Conservation (phyloP, 2,113 vertebrate species). For the Aythya baeri region DNA sequence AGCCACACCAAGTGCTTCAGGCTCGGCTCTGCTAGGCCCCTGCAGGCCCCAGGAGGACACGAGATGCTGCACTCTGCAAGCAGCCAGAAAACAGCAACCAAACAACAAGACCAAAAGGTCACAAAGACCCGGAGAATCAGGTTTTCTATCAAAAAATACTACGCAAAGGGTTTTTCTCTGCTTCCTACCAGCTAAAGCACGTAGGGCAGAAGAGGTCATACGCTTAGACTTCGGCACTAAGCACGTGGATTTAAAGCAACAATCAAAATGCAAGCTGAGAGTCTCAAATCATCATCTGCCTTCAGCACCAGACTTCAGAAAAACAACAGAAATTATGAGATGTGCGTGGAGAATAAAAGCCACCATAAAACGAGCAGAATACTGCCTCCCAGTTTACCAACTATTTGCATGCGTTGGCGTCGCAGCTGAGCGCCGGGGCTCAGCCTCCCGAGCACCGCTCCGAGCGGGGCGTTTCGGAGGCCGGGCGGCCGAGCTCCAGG, state of each 20-base stretch:
- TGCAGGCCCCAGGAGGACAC: background rate
- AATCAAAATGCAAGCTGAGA: background rate
- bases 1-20: background rate
- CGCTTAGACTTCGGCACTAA: background rate
- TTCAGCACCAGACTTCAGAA: background rate
- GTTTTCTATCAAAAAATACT: background rate
- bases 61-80: background rate
- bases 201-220: fast-evolving
- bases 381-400: fast-evolving
- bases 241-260: background rate
- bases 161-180: background rate
- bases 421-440: background rate
- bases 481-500: fast-evolving
- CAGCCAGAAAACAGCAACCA: background rate
- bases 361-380: background rate
- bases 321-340: background rate
- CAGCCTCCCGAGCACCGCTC: fast-evolving
- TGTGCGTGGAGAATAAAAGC: fast-evolving
- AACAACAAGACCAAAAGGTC: background rate
- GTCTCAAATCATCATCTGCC: background rate
- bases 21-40: background rate
- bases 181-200: background rate
- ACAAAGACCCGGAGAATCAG: background rate
- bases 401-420: fast-evolving
- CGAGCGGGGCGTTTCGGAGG: background rate